Conservation (phyloP, 2,797 vertebrate species). For the Amblyraja radiata region DNA sequence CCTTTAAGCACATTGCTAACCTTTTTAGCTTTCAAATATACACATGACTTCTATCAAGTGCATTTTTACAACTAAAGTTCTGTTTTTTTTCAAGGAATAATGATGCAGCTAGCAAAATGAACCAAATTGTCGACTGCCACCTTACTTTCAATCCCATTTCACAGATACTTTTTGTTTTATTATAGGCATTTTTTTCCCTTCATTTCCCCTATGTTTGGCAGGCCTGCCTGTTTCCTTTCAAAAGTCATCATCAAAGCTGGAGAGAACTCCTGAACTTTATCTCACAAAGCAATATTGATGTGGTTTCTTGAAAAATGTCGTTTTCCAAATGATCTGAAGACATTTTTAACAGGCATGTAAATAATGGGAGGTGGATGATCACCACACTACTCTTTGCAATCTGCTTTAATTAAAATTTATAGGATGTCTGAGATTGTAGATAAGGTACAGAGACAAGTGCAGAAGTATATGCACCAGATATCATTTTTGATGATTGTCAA, state of each 20-base stretch:
- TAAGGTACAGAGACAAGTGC: background rate
- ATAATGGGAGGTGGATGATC: background rate
- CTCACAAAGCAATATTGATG: conserved; percentile 6
- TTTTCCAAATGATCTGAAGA: background rate
- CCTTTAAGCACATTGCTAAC: background rate
- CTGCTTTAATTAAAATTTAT: background rate
- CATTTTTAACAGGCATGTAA: background rate
- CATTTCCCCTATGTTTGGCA: conserved; percentile 12
- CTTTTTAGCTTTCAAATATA: background rate
- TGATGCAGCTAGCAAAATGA: background rate
- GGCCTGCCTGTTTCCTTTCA: conserved; percentile 1
- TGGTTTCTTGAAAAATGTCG: background rate
- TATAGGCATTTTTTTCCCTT: background rate
- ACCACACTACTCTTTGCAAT: background rate
- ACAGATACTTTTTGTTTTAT: background rate
- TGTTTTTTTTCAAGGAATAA: background rate
- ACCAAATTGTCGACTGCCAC: background rate
- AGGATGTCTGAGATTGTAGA: background rate
- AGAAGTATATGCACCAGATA: background rate
- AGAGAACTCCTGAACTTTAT: conserved; percentile 4
- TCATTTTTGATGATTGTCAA: background rate
- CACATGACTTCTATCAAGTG: background rate
- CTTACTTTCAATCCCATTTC: background rate
- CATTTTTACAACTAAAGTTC: background rate
- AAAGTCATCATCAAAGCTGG: conserved; percentile 10